These are phyloP conservation scores for Aphelinus certus DNA, from an alignment of 1,140 invertebrate genomes.

Conservation along the genomic window DNA sequence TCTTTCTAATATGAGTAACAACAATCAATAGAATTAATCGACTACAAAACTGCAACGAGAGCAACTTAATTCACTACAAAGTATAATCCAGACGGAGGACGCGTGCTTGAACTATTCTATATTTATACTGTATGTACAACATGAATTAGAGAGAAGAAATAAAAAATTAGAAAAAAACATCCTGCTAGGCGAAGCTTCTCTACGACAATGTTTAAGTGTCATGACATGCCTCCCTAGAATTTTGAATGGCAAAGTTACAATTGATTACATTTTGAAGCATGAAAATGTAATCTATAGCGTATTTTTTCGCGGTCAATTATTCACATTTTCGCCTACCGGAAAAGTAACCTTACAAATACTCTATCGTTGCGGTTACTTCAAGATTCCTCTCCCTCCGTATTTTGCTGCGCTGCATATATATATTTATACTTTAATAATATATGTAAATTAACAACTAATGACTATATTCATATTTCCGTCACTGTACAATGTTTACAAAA, in stretches of 20 bases:
- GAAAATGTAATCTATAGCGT: not conserved
- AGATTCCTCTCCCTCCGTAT: slow-evolving; percentile 43
- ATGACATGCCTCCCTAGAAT: not conserved
- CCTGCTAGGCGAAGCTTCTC: slow-evolving; percentile 4
- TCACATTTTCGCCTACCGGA: slow-evolving; percentile 38
- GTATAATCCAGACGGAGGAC: slow-evolving; percentile 21
- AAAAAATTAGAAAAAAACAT: slow-evolving; percentile 1
- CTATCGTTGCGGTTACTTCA: slow-evolving; percentile 20
- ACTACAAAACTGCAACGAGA: slow-evolving; percentile 12
- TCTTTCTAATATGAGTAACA: slow-evolving; percentile 10
- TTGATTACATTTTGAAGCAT: slow-evolving; percentile 7
- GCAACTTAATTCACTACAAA: slow-evolving; percentile 10
- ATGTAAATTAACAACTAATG: slow-evolving; percentile 59
- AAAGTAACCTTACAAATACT: slow-evolving; percentile 12
- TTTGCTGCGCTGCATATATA: slow-evolving; percentile 23
- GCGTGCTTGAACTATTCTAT: slow-evolving; percentile 13
- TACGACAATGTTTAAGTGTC: not conserved
- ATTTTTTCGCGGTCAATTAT: slow-evolving; percentile 3
- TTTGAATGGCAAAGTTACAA: slow-evolving; percentile 23
- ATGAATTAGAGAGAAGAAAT: slow-evolving; percentile 3
- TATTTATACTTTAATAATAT: slow-evolving; percentile 18
- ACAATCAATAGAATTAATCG: slow-evolving; percentile 8
- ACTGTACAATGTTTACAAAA: slow-evolving; percentile 62
- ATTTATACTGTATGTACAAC: slow-evolving; percentile 20
- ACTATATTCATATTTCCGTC: slow-evolving; percentile 57